Evolutionary conservation across 2,888 invertebrate species (phyloP), one percentile per base, ranked within the genome.

Genomic region (Slavum lentiscoides): DNA sequence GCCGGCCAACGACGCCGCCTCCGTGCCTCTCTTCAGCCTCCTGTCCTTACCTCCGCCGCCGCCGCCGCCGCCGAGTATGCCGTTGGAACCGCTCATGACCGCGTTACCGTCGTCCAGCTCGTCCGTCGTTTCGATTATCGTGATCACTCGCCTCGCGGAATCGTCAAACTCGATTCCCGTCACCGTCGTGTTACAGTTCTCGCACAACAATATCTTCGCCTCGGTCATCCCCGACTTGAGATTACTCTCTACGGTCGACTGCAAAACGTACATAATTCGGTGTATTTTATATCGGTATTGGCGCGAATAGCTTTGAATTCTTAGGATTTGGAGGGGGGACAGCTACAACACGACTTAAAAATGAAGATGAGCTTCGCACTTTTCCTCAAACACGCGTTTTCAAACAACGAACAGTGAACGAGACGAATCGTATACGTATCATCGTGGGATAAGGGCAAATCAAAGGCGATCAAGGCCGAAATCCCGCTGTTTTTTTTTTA

Each of bases 91-190:
- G 30, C 49, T 70, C 23, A 75, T 43, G 13, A 75, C 70, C 15
- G 49, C 2, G 39, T 80, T 80, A 1, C 69, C 64, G 19, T 80
- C 77, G 13, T n/a, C n/a, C n/a, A 62, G 9, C 9, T 80, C 77
- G 15, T 62, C 69, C 3, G 69, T 70, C 23, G 70, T 70, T 8
- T 80, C 77, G 13, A 80, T 80, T 11, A 80, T 70, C 19, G 77
- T 80, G 11, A 80, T 80, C 61, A 80, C 77, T 17, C 77, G 70
- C 17, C 69, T 69, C 11, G 5, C 17, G 1, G 70, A 11, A 15
- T 80, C 77, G 0, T 21, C 1, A 19, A 39, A 11, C 4, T n/a
- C 70, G 7, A 74, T 66, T 21, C 75, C 70, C 15, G 15, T 7
- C 9, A 39, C 19, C 11, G 77, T 55, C 13, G 62, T 0, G 39